Base-by-base conservation (phyloP, 2,888 invertebrate genomes). In the Tanytarsus gracilentus region DNA sequence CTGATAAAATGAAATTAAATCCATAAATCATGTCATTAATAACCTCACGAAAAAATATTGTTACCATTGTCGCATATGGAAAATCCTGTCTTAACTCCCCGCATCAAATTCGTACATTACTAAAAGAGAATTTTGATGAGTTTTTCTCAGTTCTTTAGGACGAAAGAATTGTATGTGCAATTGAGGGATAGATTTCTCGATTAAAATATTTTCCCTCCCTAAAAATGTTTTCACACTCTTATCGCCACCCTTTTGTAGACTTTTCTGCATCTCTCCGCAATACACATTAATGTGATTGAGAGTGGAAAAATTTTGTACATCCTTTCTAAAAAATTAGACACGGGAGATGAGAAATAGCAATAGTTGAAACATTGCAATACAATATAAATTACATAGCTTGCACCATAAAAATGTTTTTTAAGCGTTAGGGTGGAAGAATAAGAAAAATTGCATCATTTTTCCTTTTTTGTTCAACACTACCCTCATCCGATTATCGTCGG, bases 1-100 rank as follows among this genome's bases (percentile, higher is more conserved):
- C 23, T 18, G 25, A 26, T 14, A 49, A 49, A 58, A 58, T 48
- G n/a, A 58, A 58, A 58, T 58, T 58, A 58, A 58, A 58, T 48
- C 48, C 23, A 58, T 58, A 58, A 58, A 58, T 58, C 58, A 58
- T 58, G 58, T 39, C 58, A 58, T 58, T 58, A 58, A 58, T 58
- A 58, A 58, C 58, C 58, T 58, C 58, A 27, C 25, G 33, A 52
- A 49, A 27, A 40, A 40, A 49, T 25, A 55, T 27, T 33, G 33
- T n/a, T n/a, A 14, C n/a, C 29, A 33, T 21, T 21, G 52, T 52
- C 30, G 52, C 52, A 52, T 52, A 16, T 52, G 56, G 56, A 56
- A 56, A 11, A 48, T 40, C 18, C 48, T 48, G 11, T 48, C 21
- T n/a, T 48, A 48, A 21, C 23, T 48, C 18, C 48, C n/a, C 18